Evolutionary conservation across 2,113 vertebrate genomes (phyloP).

Genomic region (Passer montanus): DNA sequence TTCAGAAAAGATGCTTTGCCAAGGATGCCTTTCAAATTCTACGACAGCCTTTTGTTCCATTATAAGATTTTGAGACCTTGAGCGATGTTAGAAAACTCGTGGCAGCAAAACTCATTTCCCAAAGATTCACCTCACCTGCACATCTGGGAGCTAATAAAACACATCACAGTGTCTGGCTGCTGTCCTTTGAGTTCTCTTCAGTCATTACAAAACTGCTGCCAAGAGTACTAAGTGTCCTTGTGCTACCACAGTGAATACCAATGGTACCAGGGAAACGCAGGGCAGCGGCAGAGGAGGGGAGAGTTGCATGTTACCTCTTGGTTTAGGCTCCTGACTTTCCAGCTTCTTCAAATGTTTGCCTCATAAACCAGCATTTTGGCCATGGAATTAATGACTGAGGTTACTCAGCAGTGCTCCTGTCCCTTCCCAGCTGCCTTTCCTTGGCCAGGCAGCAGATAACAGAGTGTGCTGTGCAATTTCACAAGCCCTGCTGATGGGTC

Average conservation of each 20-base stretch:
- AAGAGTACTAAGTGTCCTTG: conserved; percentile 54
- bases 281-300: not conserved
- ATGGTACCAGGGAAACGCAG: not conserved
- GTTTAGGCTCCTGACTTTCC: not conserved
- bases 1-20: not conserved
- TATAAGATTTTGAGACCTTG: conserved; percentile 33
- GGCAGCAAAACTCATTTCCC: conserved; percentile 20
- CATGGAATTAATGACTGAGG: not conserved
- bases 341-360: not conserved
- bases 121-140: conserved; percentile 58
- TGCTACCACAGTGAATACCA: conserved; percentile 34
- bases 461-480: fast-evolving
- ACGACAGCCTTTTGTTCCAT: not conserved
- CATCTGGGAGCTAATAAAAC: conserved; percentile 67
- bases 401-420: not conserved
- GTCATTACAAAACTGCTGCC: conserved; percentile 57
- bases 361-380: not conserved
- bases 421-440: not conserved
- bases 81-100: not conserved
- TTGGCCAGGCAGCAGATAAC: not conserved
- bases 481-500: not conserved
- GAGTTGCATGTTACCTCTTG: not conserved
- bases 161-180: conserved; percentile 41
- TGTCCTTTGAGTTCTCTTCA: conserved; percentile 47
- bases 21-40: not conserved